Conservation (phyloP, 2,888 invertebrate genomes). For the Epiblema foenella region DNA sequence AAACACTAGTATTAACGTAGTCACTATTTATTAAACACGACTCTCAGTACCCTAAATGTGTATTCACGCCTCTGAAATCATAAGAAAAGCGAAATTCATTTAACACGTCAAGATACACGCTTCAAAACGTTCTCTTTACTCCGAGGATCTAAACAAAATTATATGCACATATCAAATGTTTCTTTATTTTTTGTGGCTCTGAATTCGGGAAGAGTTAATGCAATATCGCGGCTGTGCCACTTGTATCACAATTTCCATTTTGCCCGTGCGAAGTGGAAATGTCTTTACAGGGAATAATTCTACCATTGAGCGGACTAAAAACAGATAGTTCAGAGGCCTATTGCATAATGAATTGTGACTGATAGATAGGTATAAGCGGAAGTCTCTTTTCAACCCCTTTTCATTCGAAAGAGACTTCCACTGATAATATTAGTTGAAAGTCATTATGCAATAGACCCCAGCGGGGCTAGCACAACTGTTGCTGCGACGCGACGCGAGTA, state of each 20-base stretch:
- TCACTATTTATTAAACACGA: background rate
- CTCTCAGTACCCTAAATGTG: background rate
- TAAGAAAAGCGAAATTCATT: background rate
- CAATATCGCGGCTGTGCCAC: conserved; percentile 22
- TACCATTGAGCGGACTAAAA: conserved; percentile 8
- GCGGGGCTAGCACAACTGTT: too few species aligned
- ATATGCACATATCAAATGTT: conserved; percentile 25
- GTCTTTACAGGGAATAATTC: conserved; percentile 32
- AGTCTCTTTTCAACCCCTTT: too few species aligned
- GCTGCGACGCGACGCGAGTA: too few species aligned
- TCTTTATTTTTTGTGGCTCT: conserved; percentile 18
- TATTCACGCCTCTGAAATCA: background rate
- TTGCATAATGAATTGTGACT: too few species aligned
- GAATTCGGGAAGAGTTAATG: conserved; percentile 29
- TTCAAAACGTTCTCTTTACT: background rate
- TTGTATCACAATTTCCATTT: conserved; percentile 31
- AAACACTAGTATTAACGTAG: background rate
- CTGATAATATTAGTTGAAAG: too few species aligned
- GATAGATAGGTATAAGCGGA: too few species aligned
- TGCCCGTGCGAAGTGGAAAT: conserved; percentile 28
- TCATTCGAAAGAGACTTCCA: too few species aligned
- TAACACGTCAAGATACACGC: background rate
- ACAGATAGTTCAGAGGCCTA: conserved; percentile 14
- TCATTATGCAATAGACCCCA: too few species aligned
- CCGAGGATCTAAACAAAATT: conserved; percentile 7